Evolutionary conservation across 2,888 invertebrate species (phyloP).

Genomic region (Agriopis marginaria): DNA sequence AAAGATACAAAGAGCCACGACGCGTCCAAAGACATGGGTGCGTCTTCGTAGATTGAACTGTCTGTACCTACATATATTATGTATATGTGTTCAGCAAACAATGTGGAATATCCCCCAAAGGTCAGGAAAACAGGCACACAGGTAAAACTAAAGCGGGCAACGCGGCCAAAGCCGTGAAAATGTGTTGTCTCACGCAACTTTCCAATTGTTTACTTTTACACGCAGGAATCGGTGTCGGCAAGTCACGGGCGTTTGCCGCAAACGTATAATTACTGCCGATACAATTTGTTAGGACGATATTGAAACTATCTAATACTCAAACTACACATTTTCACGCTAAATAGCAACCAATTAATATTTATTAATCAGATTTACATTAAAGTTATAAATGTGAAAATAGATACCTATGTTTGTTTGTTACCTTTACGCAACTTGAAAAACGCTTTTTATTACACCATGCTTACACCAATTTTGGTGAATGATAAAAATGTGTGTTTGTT

Average conservation of each 20-base stretch:
- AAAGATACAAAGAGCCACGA: too few relatives aligned
- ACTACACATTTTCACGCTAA: too few relatives aligned
- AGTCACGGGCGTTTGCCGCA: constrained; percentile 45
- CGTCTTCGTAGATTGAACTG: not conserved
- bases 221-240: constrained; percentile 41
- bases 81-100: not conserved
- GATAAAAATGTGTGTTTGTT: too few relatives aligned
- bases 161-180: constrained; percentile 44
- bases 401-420: too few relatives aligned
- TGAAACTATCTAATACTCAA: constrained; percentile 4
- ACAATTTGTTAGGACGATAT: constrained; percentile 26
- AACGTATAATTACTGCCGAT: constrained; percentile 35
- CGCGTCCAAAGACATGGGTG: too few relatives aligned
- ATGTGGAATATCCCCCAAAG: constrained; percentile 7
- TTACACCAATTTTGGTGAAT: too few relatives aligned
- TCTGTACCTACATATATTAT: not conserved
- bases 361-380: too few relatives aligned
- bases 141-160: constrained; percentile 44
- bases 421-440: too few relatives aligned
- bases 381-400: too few relatives aligned
- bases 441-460: too few relatives aligned
- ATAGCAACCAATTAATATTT: too few relatives aligned
- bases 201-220: constrained; percentile 46
- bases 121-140: constrained; percentile 46
- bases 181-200: constrained; percentile 54